Conservation (phyloP, 1,140 invertebrate species). For the Drosophila saltans region DNA sequence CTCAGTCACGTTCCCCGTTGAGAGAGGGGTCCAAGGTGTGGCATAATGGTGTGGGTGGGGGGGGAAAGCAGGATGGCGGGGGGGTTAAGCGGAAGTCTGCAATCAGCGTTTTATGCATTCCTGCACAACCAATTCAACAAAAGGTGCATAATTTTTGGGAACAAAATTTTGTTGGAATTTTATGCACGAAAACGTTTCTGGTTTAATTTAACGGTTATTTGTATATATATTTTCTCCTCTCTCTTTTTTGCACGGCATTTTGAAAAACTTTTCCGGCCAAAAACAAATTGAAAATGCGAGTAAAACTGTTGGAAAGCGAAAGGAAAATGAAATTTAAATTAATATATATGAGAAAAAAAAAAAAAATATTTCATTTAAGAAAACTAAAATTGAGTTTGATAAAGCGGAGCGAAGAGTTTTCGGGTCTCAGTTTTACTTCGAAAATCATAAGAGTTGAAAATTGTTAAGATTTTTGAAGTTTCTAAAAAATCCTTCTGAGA, state of each 20-base stretch:
- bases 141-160: conserved; percentile 70
- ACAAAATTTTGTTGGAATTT: conserved; percentile 69
- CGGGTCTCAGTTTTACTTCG: no score
- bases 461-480: no score
- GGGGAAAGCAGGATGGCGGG: not conserved
- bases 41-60: no score
- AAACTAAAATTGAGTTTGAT: not conserved
- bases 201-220: conserved; percentile 65
- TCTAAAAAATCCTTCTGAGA: no score
- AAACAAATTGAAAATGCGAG: conserved; percentile 6
- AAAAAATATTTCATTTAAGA: not conserved
- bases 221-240: conserved; percentile 22
- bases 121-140: conserved; percentile 34
- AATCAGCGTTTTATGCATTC: conserved; percentile 71
- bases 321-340: not conserved
- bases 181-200: conserved; percentile 73
- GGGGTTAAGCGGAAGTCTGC: conserved; percentile 32
- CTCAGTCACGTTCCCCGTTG: conserved; percentile 55
- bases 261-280: not conserved
- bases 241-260: not conserved
- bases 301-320: not conserved
- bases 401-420: no score
- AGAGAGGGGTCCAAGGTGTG: not conserved
- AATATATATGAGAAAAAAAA: not conserved
- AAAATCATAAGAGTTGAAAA: no score